These are phyloP conservation scores for Julus scandinavius DNA, from an alignment of 2,888 invertebrate species.

Conservation along the genomic window DNA sequence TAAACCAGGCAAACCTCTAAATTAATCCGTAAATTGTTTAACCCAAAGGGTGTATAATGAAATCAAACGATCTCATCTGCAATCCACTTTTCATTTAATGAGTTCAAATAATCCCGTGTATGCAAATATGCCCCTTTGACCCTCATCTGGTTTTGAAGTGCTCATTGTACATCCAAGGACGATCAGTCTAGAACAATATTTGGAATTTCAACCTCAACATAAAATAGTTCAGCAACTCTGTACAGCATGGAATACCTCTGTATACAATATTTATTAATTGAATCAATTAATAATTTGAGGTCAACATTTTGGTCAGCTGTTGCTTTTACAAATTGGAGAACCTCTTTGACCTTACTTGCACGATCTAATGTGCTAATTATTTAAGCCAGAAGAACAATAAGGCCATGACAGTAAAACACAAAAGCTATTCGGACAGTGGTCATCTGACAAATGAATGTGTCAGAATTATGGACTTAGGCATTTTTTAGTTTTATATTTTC, in stretches of 20 bases:
- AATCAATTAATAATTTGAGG: slow-evolving; percentile 21
- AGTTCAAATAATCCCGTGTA: neutral
- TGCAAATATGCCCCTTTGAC: slow-evolving; percentile 5
- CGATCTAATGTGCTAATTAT: slow-evolving; percentile 4
- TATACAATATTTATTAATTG: neutral
- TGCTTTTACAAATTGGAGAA: neutral
- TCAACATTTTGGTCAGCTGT: neutral
- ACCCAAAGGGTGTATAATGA: neutral
- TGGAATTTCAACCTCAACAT: neutral
- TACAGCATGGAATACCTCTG: too few species aligned
- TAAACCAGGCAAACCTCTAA: neutral
- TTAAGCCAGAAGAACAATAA: slow-evolving; percentile 1
- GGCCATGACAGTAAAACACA: neutral
- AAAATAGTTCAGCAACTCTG: neutral
- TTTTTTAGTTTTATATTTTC: neutral
- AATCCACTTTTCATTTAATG: slow-evolving; percentile 19
- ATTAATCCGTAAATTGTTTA: slow-evolving; percentile 3
- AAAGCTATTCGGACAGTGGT: neutral
- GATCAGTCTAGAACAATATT: neutral
- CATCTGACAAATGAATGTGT: neutral
- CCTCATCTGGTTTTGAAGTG: neutral
- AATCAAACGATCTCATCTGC: neutral
- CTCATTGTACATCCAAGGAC: neutral
- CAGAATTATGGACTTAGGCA: neutral
- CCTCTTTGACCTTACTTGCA: neutral